Base-by-base conservation (phyloP, 2,888 invertebrate genomes). In the Caenorhabditis zanzibari region DNA sequence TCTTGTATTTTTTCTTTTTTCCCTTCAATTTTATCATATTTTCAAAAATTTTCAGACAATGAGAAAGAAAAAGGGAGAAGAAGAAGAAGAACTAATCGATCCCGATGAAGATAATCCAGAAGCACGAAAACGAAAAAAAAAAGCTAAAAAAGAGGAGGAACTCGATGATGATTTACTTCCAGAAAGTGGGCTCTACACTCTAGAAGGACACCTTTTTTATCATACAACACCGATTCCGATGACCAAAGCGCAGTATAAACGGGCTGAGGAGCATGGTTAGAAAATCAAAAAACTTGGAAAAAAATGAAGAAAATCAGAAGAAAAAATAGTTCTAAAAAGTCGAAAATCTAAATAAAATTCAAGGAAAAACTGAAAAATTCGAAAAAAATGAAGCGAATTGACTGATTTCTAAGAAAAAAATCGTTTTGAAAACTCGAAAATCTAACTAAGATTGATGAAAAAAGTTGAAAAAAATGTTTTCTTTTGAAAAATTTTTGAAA, bases 161-260 rank as follows among this genome's bases (percentile, higher is more conserved):
- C 26, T 56, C 7, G 59, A 72, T 24, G 16, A 75, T 12, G 75
- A 75, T 66, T n/a, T 58, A 6, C 16, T 76, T 1, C 76, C 76
- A 16, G 58, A 66, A 16, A 38, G 24, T 4, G 82, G 82, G 7
- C 56, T 82, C 12, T 52, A 54, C 35, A 61, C 24, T 4, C 1
- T 16, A 6, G 52, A 76, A 5, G 81, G 81, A 4, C 35, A 61
- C 24, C 61, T 77, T 2, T 82, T 82, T 24, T 71, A 82, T 22
- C 82, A 82, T 16, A 47, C 63, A 2, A 16, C 52, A 2, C 7
- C 22, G 1, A 0, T 0, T 10, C n/a, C 1, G 2, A 35, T 76
- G 16, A 72, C 69, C 22, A 32, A 59, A 44, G 26, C 56, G 26
- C 64, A 72, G 19, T 19, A 44, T 19, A 44, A 72, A 47, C 9